These are phyloP conservation scores for Gisinianus flammeolus DNA, from an alignment of 2,888 invertebrate species.

Conservation along the genomic window DNA sequence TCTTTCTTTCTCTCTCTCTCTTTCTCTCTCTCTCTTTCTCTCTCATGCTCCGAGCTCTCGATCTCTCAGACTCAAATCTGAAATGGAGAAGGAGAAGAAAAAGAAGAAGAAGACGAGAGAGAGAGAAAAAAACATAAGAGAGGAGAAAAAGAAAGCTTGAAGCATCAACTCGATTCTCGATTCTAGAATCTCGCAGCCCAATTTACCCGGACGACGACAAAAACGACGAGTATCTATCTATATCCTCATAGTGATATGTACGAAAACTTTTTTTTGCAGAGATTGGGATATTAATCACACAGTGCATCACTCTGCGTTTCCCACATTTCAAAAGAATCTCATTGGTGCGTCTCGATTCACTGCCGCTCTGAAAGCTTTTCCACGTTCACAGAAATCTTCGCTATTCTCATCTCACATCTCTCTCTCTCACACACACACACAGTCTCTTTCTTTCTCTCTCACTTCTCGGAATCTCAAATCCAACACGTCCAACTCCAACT, in stretches of 20 bases:
- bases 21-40: no score
- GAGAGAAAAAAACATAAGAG: slow-evolving; percentile 6
- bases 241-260: neutral
- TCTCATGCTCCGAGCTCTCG: neutral
- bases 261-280: neutral
- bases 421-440: neutral
- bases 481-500: neutral
- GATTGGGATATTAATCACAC: slow-evolving; percentile 36
- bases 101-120: neutral
- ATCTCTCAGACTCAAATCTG: neutral
- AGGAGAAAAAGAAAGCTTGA: neutral
- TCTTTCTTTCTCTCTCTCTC: no score
- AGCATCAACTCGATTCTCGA: neutral
- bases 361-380: slow-evolving; percentile 58
- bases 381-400: slow-evolving; percentile 48
- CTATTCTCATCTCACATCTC: slow-evolving; percentile 11
- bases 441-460: neutral
- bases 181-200: neutral
- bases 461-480: neutral
- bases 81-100: neutral
- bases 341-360: slow-evolving; percentile 53
- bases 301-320: slow-evolving; percentile 33
- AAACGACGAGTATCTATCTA: neutral
- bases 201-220: neutral
- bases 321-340: no score